Conservation (phyloP, 2,797 vertebrate genomes). For the Lacerta agilis region DNA sequence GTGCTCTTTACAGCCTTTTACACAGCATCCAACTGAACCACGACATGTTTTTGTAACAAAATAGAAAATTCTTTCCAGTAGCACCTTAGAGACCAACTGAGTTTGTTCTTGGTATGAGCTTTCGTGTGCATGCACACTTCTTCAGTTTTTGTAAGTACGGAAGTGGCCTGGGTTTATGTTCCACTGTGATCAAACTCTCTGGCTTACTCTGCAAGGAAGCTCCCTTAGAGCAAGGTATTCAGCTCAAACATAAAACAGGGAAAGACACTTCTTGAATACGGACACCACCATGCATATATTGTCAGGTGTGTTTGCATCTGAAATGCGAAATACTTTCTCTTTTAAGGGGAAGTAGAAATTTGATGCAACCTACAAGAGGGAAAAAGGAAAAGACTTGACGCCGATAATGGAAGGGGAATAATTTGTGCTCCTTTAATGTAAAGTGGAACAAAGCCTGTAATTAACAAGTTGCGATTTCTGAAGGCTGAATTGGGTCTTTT, state of each 20-base stretch:
- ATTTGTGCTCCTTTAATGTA: slow-evolving; percentile 60
- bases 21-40: background rate
- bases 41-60: too few species aligned
- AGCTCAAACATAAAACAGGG: background rate
- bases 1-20: too few species aligned
- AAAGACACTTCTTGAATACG: background rate
- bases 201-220: background rate
- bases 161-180: too few species aligned
- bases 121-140: too few species aligned
- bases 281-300: slow-evolving; percentile 34
- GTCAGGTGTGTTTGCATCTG: slow-evolving; percentile 42
- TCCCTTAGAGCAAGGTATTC: background rate
- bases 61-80: too few species aligned
- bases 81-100: too few species aligned
- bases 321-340: slow-evolving; percentile 34
- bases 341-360: slow-evolving; percentile 57
- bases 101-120: too few species aligned
- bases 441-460: slow-evolving; percentile 57
- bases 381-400: slow-evolving; percentile 48
- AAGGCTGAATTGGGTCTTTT: slow-evolving; percentile 62
- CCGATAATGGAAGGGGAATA: slow-evolving; percentile 45
- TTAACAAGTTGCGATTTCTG: slow-evolving; percentile 58
- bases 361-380: slow-evolving; percentile 35
- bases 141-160: too few species aligned
- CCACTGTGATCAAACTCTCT: background rate